phyloP scores from a whole-genome alignment of 2,113 vertebrate genomes.

The Bombycilla garrulus region DNA sequence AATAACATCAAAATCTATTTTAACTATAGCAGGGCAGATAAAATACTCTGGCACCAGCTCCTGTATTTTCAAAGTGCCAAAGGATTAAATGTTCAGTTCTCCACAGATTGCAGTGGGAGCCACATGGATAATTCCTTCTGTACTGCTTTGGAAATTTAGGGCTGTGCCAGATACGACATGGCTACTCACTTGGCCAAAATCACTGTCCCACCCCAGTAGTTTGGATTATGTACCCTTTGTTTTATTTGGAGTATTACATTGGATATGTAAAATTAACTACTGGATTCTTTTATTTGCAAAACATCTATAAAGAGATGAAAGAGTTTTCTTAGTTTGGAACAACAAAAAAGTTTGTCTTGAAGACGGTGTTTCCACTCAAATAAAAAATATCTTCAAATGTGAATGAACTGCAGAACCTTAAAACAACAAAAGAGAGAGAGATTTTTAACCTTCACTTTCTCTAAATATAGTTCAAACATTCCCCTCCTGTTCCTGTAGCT shows the following conservation, averaged over 20 bases:
- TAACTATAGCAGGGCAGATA: conserved; percentile 60
- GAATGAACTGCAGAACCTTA: conserved; percentile 29
- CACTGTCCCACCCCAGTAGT: conserved; percentile 38
- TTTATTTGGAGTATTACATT: conserved; percentile 35
- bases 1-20: conserved; percentile 67
- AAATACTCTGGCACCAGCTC: conserved; percentile 16
- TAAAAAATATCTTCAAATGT: not conserved
- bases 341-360: not conserved
- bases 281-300: conserved; percentile 34
- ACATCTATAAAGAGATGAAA: not conserved
- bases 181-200: conserved; percentile 1
- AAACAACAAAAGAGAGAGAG: not conserved
- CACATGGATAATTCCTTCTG: conserved; percentile 12
- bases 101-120: conserved; percentile 24
- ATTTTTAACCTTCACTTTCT: conserved; percentile 29
- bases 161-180: conserved; percentile 12
- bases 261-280: conserved; percentile 29
- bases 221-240: conserved; percentile 35
- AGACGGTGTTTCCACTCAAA: not conserved
- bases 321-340: not conserved
- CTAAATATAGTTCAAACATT: conserved; percentile 36
- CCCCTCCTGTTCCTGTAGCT: not conserved
- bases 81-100: conserved; percentile 34
- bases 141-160: conserved; percentile 52
- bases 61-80: conserved; percentile 48